phyloP scores from a whole-genome alignment of 2,113 vertebrate genomes.

The Barbus barbus region DNA sequence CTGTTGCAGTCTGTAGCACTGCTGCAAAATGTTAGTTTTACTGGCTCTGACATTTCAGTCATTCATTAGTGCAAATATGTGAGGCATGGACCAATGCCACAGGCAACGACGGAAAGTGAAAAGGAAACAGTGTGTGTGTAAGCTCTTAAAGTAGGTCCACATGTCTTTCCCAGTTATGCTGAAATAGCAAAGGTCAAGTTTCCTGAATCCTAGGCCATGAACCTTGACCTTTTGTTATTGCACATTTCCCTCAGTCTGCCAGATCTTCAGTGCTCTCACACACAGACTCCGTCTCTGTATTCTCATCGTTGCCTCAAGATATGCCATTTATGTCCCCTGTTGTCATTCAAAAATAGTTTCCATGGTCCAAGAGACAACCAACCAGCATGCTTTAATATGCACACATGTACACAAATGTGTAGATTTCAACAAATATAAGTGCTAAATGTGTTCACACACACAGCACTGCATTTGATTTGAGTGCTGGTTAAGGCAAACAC shows the following conservation, averaged over 20 bases:
- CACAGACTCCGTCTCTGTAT: not conserved
- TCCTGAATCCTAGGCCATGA: not conserved
- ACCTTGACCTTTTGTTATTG: constrained; percentile 26
- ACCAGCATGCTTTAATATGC: not conserved
- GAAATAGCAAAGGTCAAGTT: constrained; percentile 37
- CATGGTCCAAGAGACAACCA: not conserved
- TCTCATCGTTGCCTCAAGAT: no score
- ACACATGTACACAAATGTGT: not conserved
- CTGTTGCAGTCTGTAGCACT: constrained; percentile 14
- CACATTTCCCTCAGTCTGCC: constrained; percentile 19
- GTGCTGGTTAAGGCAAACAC: not conserved
- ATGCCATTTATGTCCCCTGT: no score
- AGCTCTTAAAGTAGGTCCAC: constrained; percentile 14
- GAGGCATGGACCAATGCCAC: constrained; percentile 32
- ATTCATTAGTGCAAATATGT: constrained; percentile 44
- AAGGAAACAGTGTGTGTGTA: not conserved
- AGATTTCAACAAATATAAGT: not conserved
- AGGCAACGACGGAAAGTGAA: constrained; percentile 22
- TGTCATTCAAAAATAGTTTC: no score
- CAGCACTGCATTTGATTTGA: not conserved
- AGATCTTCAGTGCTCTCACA: not conserved
- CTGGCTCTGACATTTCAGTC: constrained; percentile 45
- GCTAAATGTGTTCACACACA: not conserved
- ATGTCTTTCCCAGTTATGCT: constrained; percentile 31
- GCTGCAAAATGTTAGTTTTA: constrained; percentile 10